phyloP scores from a whole-genome alignment of 2,797 vertebrate species.

The Falco biarmicus region DNA sequence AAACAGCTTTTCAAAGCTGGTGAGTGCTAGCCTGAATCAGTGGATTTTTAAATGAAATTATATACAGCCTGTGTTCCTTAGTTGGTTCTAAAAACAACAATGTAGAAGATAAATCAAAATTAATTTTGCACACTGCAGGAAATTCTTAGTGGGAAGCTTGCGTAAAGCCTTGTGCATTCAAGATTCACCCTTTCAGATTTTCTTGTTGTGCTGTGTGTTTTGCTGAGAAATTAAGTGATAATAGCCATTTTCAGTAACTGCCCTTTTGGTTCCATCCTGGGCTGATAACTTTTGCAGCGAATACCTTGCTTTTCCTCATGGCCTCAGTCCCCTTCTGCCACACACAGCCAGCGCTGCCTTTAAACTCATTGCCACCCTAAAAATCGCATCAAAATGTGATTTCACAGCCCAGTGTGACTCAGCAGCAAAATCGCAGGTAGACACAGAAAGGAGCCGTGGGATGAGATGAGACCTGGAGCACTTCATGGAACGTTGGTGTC shows the following conservation, averaged over 20 bases:
- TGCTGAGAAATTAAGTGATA: neutral
- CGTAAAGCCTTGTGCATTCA: neutral
- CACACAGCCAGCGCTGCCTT: neutral
- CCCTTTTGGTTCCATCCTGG: neutral
- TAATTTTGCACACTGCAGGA: neutral
- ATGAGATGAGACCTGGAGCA: accelerated
- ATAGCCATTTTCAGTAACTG: neutral
- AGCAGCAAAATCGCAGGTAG: neutral
- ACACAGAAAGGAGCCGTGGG: accelerated
- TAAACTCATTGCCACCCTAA: neutral
- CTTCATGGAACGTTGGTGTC: accelerated
- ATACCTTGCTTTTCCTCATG: neutral
- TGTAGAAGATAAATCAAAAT: neutral
- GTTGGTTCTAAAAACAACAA: neutral
- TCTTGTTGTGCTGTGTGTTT: neutral
- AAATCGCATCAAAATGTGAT: neutral
- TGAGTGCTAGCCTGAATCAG: neutral
- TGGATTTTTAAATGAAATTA: neutral
- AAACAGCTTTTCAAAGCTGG: neutral
- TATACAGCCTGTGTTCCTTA: neutral
- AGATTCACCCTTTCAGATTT: neutral
- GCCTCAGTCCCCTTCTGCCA: neutral
- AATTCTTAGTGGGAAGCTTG: neutral
- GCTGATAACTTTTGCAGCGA: neutral
- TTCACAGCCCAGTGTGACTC: neutral